A percentile compares a stretch with the other conserved stretches of the same genome.
These are phyloP conservation scores for Rhimphoctona megacephalus DNA, from an alignment of 2,888 invertebrate genomes.

Conservation along the genomic window DNA sequence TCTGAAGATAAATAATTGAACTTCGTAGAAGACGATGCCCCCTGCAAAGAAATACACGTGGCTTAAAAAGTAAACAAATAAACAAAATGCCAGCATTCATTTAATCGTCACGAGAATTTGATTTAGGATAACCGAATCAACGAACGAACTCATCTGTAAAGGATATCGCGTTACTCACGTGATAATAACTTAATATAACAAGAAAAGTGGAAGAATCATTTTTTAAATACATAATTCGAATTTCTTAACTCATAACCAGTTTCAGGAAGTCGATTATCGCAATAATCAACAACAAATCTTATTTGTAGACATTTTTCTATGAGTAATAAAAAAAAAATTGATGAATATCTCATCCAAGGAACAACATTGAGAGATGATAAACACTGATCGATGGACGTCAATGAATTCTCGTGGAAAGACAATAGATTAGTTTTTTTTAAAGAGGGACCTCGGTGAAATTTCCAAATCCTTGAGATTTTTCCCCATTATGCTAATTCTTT, in stretches of 20 bases:
- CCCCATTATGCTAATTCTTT: no score
- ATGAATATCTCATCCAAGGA: not conserved
- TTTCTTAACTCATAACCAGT: not conserved
- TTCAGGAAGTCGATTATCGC: not conserved
- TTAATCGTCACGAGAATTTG: conserved; percentile 2
- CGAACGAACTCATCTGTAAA: not conserved
- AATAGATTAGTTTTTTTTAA: no score
- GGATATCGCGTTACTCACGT: not conserved
- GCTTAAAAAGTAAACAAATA: not conserved
- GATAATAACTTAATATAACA: not conserved
- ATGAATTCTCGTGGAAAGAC: not conserved
- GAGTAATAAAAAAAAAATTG: not conserved
- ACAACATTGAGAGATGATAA: not conserved
- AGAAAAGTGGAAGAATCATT: not conserved
- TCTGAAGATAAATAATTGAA: not conserved
- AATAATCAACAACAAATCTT: not conserved
- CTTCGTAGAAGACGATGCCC: not conserved
- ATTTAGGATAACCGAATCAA: not conserved
- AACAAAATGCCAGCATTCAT: not conserved
- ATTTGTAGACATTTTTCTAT: not conserved
- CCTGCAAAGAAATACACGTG: not conserved
- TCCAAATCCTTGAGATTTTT: no score
- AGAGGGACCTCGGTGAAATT: no score
- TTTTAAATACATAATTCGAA: not conserved
- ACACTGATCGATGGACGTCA: no score